Evolutionary conservation across 2,888 invertebrate genomes (phyloP).

Genomic region (Gisinianus flammeolus): DNA sequence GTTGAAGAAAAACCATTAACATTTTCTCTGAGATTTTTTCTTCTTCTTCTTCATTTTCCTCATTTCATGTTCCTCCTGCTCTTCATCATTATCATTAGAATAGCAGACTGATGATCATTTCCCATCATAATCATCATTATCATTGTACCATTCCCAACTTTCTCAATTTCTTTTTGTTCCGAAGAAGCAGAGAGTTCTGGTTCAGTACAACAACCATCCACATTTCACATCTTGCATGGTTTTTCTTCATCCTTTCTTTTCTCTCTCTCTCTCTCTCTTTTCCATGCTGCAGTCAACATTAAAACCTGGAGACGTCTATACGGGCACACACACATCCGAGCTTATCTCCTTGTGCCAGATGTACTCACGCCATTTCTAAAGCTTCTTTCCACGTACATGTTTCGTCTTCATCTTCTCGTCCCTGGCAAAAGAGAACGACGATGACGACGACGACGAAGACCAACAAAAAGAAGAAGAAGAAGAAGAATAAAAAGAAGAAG

Average conservation of each 20-base stretch:
- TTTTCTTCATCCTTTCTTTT: background rate
- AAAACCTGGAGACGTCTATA: too few species aligned
- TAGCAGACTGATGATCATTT: background rate
- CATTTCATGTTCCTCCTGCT: background rate
- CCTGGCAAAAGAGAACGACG: background rate
- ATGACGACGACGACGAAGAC: background rate
- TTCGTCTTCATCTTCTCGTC: background rate
- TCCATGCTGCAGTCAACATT: background rate
- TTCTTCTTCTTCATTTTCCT: background rate
- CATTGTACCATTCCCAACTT: background rate
- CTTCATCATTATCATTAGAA: background rate
- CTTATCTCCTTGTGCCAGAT: background rate
- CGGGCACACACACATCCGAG: background rate
- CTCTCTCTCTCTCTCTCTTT: background rate
- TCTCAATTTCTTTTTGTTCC: background rate
- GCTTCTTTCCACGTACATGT: background rate
- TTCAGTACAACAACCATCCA: too few species aligned
- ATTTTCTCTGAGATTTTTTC: too few species aligned
- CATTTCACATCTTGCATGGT: background rate
- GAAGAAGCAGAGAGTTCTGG: too few species aligned
- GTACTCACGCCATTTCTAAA: background rate
- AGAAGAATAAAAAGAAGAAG: too few species aligned
- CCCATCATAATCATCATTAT: conserved; percentile 11
- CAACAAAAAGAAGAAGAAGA: too few species aligned
- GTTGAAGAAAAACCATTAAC: background rate